A percentile compares a stretch with the other conserved stretches of the same genome.
These are phyloP conservation scores for Hypotaenidia okinawae DNA, from an alignment of 2,797 vertebrate species.

Conservation along the genomic window DNA sequence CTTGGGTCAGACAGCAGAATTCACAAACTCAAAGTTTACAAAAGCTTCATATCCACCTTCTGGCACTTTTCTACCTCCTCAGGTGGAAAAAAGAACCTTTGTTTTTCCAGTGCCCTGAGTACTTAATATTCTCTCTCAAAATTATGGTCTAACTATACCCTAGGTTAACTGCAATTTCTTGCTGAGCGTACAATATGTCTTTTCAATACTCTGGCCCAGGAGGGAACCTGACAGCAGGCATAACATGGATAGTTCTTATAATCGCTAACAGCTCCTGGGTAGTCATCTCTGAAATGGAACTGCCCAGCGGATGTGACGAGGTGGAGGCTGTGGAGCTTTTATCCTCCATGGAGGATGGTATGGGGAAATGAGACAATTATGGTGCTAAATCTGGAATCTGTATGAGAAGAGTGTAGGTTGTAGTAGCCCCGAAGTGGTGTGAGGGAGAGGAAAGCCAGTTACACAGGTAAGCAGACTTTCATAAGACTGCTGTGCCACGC, in stretches of 20 bases:
- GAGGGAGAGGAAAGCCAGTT: not conserved
- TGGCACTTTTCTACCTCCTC: not conserved
- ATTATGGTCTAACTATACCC: not conserved
- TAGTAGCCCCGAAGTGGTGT: not conserved
- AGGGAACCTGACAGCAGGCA: conserved; percentile 10
- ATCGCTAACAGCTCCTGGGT: not conserved
- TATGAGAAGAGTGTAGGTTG: not conserved
- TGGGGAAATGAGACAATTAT: not conserved
- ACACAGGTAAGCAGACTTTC: not conserved
- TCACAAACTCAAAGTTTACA: not conserved
- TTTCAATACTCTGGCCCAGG: not conserved
- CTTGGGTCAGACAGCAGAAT: conserved; percentile 4
- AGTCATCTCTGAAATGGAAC: conserved; percentile 21
- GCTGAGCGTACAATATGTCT: conserved; percentile 14
- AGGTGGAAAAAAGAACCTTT: not conserved
- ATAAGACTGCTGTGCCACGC: fast-evolving
- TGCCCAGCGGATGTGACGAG: not conserved
- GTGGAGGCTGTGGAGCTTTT: not conserved
- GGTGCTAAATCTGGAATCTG: not conserved
- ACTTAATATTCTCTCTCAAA: conserved; percentile 18
- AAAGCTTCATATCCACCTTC: not conserved
- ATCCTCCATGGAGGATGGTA: not conserved
- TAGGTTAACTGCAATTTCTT: conserved; percentile 21
- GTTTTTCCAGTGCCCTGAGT: not conserved
- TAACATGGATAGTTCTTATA: not conserved